phyloP scores from a whole-genome alignment of 2,797 vertebrate genomes.

The Lutjanus campechanus region DNA sequence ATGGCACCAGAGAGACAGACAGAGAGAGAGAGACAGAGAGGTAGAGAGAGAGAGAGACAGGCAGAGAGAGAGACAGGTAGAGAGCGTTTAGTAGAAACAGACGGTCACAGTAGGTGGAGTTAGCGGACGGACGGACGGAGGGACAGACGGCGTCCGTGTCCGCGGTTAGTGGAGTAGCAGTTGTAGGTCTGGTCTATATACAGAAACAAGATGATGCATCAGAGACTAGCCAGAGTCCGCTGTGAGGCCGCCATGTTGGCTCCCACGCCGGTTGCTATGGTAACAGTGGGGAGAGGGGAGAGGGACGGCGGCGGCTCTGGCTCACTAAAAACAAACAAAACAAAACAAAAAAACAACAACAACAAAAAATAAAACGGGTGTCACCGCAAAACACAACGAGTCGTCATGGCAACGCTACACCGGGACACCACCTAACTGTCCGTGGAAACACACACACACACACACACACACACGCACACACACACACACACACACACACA shows the following conservation, averaged over 20 bases:
- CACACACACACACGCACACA: conserved; percentile 1
- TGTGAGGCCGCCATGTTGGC: neutral
- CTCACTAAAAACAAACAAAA: conserved; percentile 44
- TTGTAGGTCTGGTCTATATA: conserved; percentile 71
- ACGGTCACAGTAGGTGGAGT: conserved; percentile 58
- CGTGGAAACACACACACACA: conserved; percentile 50
- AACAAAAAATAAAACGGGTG: conserved; percentile 53
- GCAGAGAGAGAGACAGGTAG: conserved; percentile 32
- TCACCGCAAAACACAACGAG: conserved; percentile 85
- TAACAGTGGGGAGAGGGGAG: fast-evolving
- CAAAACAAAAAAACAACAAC: too few relatives aligned
- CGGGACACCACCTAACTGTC: conserved; percentile 68
- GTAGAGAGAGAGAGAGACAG: neutral
- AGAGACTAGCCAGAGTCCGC: conserved; percentile 63
- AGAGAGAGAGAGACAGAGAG: conserved; percentile 17
- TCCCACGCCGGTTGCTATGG: too few relatives aligned
- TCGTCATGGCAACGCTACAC: conserved; percentile 74
- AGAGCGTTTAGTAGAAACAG: conserved; percentile 48
- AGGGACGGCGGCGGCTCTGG: conserved; percentile 29
- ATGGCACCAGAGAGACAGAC: conserved; percentile 78
- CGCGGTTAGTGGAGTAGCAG: conserved; percentile 30
- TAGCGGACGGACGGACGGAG: conserved; percentile 21
- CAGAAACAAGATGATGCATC: conserved; percentile 72
- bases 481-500: conserved; percentile 24
- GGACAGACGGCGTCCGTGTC: conserved; percentile 36